These are phyloP conservation scores for Oncorhynchus kisutch DNA, from an alignment of 2,113 vertebrate genomes.

Conservation along the genomic window DNA sequence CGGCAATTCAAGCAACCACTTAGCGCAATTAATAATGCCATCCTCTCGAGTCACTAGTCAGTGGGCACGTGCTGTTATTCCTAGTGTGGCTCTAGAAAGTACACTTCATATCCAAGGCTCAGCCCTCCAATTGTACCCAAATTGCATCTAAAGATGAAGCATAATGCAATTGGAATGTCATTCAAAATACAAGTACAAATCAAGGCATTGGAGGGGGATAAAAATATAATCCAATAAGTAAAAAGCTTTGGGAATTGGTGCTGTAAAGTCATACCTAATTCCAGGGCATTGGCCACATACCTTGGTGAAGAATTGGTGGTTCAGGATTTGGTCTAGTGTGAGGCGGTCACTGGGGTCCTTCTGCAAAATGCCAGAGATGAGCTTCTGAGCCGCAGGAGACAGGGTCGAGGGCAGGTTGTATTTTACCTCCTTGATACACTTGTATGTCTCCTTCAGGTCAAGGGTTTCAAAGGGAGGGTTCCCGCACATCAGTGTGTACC, in stretches of 20 bases:
- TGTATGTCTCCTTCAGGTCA: constrained; percentile 96
- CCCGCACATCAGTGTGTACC: constrained; percentile 95
- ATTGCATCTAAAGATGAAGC: neutral
- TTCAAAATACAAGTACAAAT: neutral
- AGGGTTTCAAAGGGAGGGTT: constrained; percentile 95
- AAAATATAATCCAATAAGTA: neutral
- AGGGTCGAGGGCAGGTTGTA: constrained; percentile 86
- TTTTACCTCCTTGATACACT: constrained; percentile 93
- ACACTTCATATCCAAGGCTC: neutral
- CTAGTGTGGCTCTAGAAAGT: neutral
- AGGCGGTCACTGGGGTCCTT: constrained; percentile 87
- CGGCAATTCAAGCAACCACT: neutral
- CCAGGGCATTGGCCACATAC: constrained; percentile 57
- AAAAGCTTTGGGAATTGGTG: neutral
- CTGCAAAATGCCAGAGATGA: constrained; percentile 85
- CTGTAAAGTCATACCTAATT: neutral
- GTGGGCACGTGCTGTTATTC: neutral
- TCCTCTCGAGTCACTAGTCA: neutral
- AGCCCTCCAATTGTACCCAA: neutral
- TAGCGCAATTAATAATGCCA: neutral
- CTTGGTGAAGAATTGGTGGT: constrained; percentile 94
- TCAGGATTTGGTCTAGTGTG: constrained; percentile 90
- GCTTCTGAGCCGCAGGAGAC: constrained; percentile 84
- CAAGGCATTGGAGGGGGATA: neutral
- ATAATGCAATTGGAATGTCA: neutral